A percentile compares a stretch with the other conserved stretches of the same genome.
phyloP scores from a whole-genome alignment of 2,113 vertebrate genomes.

The Porphyrio hochstetteri region DNA sequence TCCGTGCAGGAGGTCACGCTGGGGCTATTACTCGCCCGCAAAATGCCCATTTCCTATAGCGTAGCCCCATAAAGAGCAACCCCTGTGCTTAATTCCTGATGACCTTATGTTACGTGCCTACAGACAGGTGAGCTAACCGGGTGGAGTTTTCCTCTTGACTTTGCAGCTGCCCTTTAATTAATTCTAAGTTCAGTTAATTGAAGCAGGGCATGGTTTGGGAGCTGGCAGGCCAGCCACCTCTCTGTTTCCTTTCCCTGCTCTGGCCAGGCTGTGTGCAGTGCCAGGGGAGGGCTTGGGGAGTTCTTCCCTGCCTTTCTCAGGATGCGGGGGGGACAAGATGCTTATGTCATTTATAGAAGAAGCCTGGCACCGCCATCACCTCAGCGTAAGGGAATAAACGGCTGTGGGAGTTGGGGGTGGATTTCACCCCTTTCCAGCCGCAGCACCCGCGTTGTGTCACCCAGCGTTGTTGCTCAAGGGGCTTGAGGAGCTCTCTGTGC shows the following conservation, averaged over 20 bases:
- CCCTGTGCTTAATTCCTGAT: accelerated
- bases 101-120: constrained; percentile 23
- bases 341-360: neutral
- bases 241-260: neutral
- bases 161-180: constrained; percentile 66
- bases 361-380: neutral
- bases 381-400: accelerated
- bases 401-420: neutral
- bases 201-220: neutral
- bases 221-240: neutral
- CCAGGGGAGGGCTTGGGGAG: accelerated
- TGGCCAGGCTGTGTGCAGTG: accelerated
- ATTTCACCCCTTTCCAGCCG: neutral
- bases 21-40: neutral
- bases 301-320: neutral
- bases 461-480: neutral
- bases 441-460: neutral
- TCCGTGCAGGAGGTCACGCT: neutral
- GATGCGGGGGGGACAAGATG: neutral
- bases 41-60: constrained; percentile 33
- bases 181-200: constrained; percentile 44
- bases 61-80: neutral
- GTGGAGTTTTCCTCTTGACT: constrained; percentile 38
- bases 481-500: neutral
- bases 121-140: constrained; percentile 40